These are phyloP conservation scores for Hylaeus volcanicus DNA, from an alignment of 1,140 invertebrate genomes.

Conservation along the genomic window DNA sequence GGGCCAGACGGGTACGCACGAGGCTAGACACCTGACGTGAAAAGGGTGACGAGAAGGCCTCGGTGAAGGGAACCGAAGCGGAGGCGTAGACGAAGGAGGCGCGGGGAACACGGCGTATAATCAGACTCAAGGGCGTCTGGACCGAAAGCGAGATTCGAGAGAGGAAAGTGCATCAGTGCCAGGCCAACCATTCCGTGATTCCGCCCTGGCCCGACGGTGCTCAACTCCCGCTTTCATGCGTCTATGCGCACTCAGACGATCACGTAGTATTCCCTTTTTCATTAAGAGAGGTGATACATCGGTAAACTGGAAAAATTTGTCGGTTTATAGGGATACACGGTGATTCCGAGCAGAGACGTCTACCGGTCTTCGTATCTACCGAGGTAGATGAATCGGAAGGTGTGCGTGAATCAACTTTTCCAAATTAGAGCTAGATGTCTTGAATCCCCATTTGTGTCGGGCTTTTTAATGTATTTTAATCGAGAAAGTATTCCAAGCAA, in stretches of 20 bases:
- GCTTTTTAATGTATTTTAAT: too few species aligned
- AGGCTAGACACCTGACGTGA: slow-evolving; percentile 51
- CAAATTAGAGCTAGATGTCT: too few species aligned
- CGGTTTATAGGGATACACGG: not conserved
- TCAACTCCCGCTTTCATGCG: slow-evolving; percentile 53
- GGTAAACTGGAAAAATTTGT: not conserved
- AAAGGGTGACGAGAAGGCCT: slow-evolving; percentile 53
- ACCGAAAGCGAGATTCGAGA: slow-evolving; percentile 69
- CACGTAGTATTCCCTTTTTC: not conserved
- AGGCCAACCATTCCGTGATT: slow-evolving; percentile 60
- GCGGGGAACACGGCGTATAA: slow-evolving; percentile 71
- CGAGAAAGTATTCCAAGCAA: too few species aligned
- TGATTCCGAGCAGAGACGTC: too few species aligned
- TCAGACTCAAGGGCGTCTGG: slow-evolving; percentile 78
- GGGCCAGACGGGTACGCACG: slow-evolving; percentile 28
- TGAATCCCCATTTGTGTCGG: too few species aligned
- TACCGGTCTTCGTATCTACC: too few species aligned
- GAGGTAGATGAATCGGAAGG: too few species aligned
- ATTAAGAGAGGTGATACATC: not conserved
- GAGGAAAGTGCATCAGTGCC: slow-evolving; percentile 69
- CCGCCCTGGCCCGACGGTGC: slow-evolving; percentile 67
- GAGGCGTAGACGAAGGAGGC: slow-evolving; percentile 35
- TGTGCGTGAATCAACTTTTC: too few species aligned
- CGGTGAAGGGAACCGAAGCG: slow-evolving; percentile 43
- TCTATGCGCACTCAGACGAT: not conserved